Conservation (phyloP, 1,140 invertebrate species). For the Pemphigus obesinymphae region DNA sequence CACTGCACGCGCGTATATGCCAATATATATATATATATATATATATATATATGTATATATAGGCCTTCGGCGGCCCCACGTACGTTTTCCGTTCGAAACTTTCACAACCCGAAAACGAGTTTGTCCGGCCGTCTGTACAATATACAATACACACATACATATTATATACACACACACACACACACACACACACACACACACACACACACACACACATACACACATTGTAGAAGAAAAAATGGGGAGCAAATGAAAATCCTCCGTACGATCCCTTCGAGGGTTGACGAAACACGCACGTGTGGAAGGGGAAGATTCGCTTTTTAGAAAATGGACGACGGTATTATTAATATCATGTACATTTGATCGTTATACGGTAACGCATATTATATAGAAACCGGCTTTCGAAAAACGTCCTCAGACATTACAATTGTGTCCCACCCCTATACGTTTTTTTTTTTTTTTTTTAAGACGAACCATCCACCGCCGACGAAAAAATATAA, state of each 20-base stretch:
- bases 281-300: neutral
- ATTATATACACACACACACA: too few species aligned
- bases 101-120: constrained; percentile 17
- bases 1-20: neutral
- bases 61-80: neutral
- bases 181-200: too few species aligned
- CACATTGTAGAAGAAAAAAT: neutral
- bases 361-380: too few species aligned
- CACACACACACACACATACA: too few species aligned
- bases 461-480: neutral
- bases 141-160: neutral
- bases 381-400: neutral
- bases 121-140: neutral
- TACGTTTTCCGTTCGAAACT: constrained; percentile 22
- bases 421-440: neutral
- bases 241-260: neutral
- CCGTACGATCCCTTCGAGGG: neutral
- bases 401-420: neutral
- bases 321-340: constrained; percentile 1
- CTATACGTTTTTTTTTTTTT: neutral
- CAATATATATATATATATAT: too few species aligned
- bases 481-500: neutral
- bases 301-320: neutral
- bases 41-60: too few species aligned
- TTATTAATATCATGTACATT: neutral